phyloP scores from a whole-genome alignment of 2,888 invertebrate species.

The Aphrophora alni region DNA sequence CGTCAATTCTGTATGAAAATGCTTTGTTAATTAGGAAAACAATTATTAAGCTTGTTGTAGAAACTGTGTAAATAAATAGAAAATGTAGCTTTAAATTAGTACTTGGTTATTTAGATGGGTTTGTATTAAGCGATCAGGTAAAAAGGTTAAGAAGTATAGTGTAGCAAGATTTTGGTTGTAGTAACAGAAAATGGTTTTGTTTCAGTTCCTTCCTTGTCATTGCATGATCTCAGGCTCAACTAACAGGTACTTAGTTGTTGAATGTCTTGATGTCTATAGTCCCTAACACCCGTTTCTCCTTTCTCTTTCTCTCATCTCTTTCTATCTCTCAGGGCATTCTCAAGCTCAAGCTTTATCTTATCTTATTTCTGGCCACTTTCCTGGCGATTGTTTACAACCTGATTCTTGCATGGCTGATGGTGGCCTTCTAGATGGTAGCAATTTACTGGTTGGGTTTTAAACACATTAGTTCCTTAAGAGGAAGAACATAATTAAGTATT shows the following conservation, averaged over 20 bases:
- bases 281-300: slow-evolving; percentile 41
- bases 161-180: background rate
- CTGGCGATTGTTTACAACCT: background rate
- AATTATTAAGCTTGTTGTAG: background rate
- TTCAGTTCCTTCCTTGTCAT: slow-evolving; percentile 53
- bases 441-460: background rate
- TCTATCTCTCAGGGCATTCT: slow-evolving; percentile 34
- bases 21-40: background rate
- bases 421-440: slow-evolving; percentile 1
- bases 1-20: background rate
- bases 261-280: slow-evolving; percentile 47
- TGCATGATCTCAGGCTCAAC: slow-evolving; percentile 55
- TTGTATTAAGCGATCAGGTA: too few species aligned
- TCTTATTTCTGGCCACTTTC: slow-evolving; percentile 9
- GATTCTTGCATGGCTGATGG: slow-evolving; percentile 1
- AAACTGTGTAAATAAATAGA: background rate
- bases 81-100: background rate
- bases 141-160: background rate
- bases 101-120: too few species aligned
- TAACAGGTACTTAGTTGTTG: slow-evolving; percentile 50
- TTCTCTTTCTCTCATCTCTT: slow-evolving; percentile 40
- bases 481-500: too few species aligned
- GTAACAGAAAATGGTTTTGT: slow-evolving; percentile 50
- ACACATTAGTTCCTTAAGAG: too few species aligned
- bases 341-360: slow-evolving; percentile 9